Evolutionary conservation across 1,140 invertebrate genomes (phyloP), one percentile per base, ranked within the genome.

Genomic region (Lepidurus couesii): DNA sequence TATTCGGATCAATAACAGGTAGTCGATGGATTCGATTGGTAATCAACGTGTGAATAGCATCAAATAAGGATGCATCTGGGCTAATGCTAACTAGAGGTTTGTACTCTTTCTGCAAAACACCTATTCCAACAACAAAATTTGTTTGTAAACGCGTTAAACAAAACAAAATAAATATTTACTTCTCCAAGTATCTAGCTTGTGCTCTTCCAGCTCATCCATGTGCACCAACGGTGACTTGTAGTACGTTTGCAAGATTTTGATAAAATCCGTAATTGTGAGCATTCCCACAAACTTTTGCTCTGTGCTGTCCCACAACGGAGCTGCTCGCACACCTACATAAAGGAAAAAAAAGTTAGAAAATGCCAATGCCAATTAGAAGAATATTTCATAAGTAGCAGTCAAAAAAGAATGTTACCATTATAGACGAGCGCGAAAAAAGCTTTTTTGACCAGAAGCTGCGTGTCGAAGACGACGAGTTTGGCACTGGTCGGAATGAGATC

Each of bases 251-350:
- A 99, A 88, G 83, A 99, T 99, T 86, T 97, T 96, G 83, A 99
- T 99, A 85, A 99, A 99, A 87, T 99, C 98, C 74, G 98, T 99
- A 82, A 99, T 99, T 47, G 98, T 99, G 76, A 99, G 88, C 97
- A 99, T 99, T 75, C 97, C 95, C 44, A 95, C 92, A 85, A 91
- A 99, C 84, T 93, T 89, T 85, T 99, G 97, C 82, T 91, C 90
- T 75, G 89, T 87, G 80, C 93, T 95, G 84, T 99, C 96, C 97
- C 97, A 99, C 44, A 99, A 87, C 1, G 97, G 97, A 21, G 98
- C 98, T 16, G 98, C 98, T 83, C 98, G 90, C 1, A 99, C 97
- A 65, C 94, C 92, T 93, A 83, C 16, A 81, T 85, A 78, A 80
- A 77, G 42, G 82, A 74, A 77, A 13, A 13, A 73, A 76, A 45